These are phyloP conservation scores for Willowsia nigromaculata DNA, from an alignment of 2,888 invertebrate species.

Conservation along the genomic window DNA sequence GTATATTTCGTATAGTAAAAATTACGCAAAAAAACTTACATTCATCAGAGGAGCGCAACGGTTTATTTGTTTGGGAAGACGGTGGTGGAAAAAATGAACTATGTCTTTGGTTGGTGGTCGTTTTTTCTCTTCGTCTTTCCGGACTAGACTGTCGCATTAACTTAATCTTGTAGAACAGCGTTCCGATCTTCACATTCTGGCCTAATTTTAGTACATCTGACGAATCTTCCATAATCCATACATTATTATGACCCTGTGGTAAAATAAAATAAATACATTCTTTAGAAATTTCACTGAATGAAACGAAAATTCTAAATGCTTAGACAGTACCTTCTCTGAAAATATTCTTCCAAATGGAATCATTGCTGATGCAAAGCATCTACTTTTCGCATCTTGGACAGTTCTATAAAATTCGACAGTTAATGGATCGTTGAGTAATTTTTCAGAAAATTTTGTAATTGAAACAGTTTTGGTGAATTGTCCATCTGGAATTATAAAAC, in stretches of 20 bases:
- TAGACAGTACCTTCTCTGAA: conserved; percentile 45
- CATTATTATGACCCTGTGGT: conserved; percentile 1
- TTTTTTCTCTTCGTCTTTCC: not conserved
- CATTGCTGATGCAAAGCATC: conserved; percentile 51
- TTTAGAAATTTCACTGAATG: not conserved
- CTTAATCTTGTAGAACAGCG: conserved; percentile 22
- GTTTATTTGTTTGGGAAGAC: not conserved
- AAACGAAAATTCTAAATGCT: not conserved
- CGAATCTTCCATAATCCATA: conserved; percentile 35
- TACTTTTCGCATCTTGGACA: not conserved
- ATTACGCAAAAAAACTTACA: too few species aligned
- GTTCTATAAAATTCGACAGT: conserved; percentile 54
- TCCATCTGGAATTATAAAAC: conserved; percentile 31
- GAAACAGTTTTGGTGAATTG: not conserved
- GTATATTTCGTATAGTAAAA: too few species aligned
- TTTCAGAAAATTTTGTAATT: conserved; percentile 51
- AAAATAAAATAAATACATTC: not conserved
- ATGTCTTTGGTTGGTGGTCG: not conserved
- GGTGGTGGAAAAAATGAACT: conserved; percentile 53
- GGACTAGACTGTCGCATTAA: not conserved
- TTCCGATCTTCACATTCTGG: conserved; percentile 55
- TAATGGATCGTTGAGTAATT: conserved; percentile 59
- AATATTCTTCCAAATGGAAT: conserved; percentile 70
- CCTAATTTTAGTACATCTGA: conserved; percentile 53
- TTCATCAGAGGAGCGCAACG: not conserved